phyloP scores from a whole-genome alignment of 2,888 invertebrate genomes.

The Cetonia aurata region DNA sequence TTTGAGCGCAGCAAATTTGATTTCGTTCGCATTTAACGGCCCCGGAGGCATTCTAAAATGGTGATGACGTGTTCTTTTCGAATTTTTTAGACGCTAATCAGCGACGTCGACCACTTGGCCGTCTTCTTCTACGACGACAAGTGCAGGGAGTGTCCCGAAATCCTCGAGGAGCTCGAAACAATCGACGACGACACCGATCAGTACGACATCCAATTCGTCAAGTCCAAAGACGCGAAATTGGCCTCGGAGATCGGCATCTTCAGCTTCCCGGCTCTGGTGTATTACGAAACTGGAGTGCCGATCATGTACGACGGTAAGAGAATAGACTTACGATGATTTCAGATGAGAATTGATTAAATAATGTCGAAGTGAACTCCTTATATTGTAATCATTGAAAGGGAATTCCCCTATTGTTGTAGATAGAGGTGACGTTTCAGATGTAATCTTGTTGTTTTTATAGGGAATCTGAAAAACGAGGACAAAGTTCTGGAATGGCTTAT shows the following conservation, averaged over 20 bases:
- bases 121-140: conserved; percentile 93
- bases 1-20: neutral
- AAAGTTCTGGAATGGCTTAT: conserved; percentile 96
- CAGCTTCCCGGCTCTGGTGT: conserved; percentile 91
- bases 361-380: neutral
- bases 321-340: conserved; percentile 28
- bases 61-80: neutral
- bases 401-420: no score
- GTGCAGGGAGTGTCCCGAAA: conserved; percentile 86
- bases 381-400: neutral
- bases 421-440: no score
- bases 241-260: conserved; percentile 93
- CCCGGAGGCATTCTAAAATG: neutral
- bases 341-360: no score
- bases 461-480: conserved; percentile 94
- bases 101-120: conserved; percentile 91
- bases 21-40: neutral
- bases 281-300: conserved; percentile 93
- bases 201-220: conserved; percentile 93
- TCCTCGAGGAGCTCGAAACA: conserved; percentile 89
- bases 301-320: conserved; percentile 94
- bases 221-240: conserved; percentile 89
- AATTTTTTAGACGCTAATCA: conserved; percentile 75
- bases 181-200: conserved; percentile 94
- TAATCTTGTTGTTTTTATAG: conserved; percentile 72